phyloP scores from a whole-genome alignment of 23 tunicate species.

The Botrylloides violaceus region DNA sequence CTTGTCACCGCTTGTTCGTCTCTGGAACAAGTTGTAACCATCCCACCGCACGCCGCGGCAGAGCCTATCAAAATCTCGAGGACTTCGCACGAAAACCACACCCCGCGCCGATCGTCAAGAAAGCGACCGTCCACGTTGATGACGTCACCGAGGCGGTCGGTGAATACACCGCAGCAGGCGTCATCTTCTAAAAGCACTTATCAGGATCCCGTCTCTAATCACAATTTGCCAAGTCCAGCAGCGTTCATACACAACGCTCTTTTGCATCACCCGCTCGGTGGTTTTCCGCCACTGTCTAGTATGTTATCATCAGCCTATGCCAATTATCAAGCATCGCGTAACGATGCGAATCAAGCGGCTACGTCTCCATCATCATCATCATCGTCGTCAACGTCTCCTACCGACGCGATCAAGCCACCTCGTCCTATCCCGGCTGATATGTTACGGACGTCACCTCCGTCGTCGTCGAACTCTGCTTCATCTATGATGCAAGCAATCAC shows the following conservation, averaged over 20 bases:
- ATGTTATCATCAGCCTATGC: conserved; percentile 18
- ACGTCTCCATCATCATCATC: neutral
- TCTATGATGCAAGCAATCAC: neutral
- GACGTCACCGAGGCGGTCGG: neutral
- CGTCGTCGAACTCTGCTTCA: neutral
- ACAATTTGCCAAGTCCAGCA: neutral
- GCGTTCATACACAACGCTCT: conserved; percentile 14
- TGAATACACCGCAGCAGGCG: neutral
- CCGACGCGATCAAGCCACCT: neutral
- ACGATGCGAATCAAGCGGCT: neutral
- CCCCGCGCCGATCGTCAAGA: conserved; percentile 5
- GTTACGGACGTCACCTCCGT: conserved; percentile 11
- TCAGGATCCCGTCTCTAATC: neutral
- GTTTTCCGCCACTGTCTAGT: conserved; percentile 16
- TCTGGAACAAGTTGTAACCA: conserved; percentile 20
- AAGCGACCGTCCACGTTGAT: conserved; percentile 21
- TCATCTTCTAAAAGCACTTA: conserved; percentile 11
- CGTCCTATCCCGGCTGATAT: conserved; percentile 12
- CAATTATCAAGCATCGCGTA: conserved; percentile 3
- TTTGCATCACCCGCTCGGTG: conserved; percentile 2
- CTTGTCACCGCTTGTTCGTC: conserved; percentile 45
- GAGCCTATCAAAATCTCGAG: conserved; percentile 8
- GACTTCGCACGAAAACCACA: neutral
- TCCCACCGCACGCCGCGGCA: conserved; percentile 13
- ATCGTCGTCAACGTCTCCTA: neutral